These are phyloP conservation scores for Spodoptera exigua DNA, from an alignment of 2,888 invertebrate genomes.

Conservation along the genomic window DNA sequence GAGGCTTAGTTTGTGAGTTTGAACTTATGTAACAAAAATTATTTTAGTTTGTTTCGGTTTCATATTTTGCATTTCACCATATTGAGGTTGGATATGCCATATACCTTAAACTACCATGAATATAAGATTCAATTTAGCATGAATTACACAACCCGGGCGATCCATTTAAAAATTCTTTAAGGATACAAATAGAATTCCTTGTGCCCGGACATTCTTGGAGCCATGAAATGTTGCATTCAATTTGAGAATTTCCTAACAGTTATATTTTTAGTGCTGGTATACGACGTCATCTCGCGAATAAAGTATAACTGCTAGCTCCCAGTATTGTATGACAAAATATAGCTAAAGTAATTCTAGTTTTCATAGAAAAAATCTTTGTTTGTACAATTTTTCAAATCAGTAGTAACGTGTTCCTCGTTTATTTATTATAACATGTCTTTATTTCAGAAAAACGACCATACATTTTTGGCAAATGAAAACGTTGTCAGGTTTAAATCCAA, in stretches of 20 bases:
- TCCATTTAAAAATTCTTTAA: constrained; percentile 56
- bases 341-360: constrained; percentile 2
- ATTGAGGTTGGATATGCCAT: too few species aligned
- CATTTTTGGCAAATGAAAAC: too few species aligned
- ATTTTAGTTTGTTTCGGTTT: too few species aligned
- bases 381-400: too few species aligned
- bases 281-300: constrained; percentile 22
- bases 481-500: too few species aligned
- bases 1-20: too few species aligned
- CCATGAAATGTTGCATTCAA: constrained; percentile 65
- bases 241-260: constrained; percentile 60
- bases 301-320: constrained; percentile 22
- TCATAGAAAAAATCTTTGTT: not conserved
- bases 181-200: constrained; percentile 64
- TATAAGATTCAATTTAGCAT: constrained; percentile 24
- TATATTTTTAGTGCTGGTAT: constrained; percentile 50
- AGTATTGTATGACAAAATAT: constrained; percentile 5
- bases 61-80: too few species aligned
- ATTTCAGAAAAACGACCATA: too few species aligned
- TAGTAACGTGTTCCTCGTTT: too few species aligned
- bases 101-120: not conserved
- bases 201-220: constrained; percentile 53
- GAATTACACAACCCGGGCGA: constrained; percentile 59
- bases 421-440: too few species aligned
- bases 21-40: too few species aligned